phyloP scores from a whole-genome alignment of 2,888 invertebrate species.

The Trimorus sp. region DNA sequence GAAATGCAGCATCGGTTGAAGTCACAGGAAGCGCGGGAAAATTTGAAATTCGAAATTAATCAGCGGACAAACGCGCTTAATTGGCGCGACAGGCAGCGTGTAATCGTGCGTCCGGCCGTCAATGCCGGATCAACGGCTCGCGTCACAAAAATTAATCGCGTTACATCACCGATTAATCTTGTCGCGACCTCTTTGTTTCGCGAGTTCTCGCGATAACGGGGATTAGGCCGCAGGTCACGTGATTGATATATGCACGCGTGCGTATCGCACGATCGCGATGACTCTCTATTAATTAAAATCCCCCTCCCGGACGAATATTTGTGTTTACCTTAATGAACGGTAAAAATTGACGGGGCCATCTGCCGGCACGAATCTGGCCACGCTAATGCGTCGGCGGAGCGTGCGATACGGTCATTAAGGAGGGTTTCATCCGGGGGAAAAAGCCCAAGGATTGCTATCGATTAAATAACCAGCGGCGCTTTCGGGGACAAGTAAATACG shows the following conservation, averaged over 20 bases:
- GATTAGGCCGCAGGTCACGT: conserved; percentile 5
- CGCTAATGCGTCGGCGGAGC: conserved; percentile 69
- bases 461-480: conserved; percentile 75
- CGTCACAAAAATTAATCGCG: conserved; percentile 29
- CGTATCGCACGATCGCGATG: conserved; percentile 1
- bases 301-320: not conserved
- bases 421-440: conserved; percentile 65
- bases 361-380: conserved; percentile 62
- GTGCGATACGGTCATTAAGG: conserved; percentile 77
- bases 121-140: conserved; percentile 17
- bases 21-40: not conserved
- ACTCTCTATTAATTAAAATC: conserved; percentile 32
- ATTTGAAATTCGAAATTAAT: conserved; percentile 11
- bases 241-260: not conserved
- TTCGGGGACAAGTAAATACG: conserved; percentile 43
- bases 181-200: conserved; percentile 32
- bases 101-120: conserved; percentile 19
- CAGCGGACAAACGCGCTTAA: not conserved
- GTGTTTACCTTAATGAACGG: conserved; percentile 21
- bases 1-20: not conserved
- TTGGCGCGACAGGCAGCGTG: conserved; percentile 4
- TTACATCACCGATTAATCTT: conserved; percentile 37
- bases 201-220: conserved; percentile 24
- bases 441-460: conserved; percentile 75
- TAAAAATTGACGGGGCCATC: conserved; percentile 56